These are phyloP conservation scores for Pseudomyrmex concolor DNA, from an alignment of 1,140 invertebrate genomes.

Conservation along the genomic window DNA sequence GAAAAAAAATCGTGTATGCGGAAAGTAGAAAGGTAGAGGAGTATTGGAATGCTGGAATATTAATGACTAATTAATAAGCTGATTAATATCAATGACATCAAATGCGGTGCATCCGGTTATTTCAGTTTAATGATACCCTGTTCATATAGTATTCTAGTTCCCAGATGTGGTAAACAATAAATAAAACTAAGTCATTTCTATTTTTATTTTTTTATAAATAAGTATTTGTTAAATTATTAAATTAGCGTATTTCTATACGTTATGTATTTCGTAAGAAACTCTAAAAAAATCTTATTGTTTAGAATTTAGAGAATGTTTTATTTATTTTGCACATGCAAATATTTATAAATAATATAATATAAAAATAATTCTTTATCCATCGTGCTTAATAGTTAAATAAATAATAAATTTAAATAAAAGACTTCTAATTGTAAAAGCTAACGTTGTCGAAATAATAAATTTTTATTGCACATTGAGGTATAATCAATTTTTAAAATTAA, in stretches of 20 bases:
- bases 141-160: slow-evolving; percentile 4
- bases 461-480: no score
- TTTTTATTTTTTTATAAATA: not conserved
- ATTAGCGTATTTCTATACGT: no score
- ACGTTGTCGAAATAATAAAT: no score
- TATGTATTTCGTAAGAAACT: not conserved
- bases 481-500: no score
- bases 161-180: not conserved
- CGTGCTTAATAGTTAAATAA: no score
- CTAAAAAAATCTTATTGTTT: not conserved
- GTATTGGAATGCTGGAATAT: slow-evolving; percentile 40
- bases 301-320: not conserved
- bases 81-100: slow-evolving; percentile 54
- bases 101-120: slow-evolving; percentile 32
- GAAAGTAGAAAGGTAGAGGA: slow-evolving; percentile 29
- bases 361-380: not conserved
- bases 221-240: no score
- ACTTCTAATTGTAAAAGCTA: no score
- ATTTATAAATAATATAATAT: not conserved
- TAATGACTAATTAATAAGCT: slow-evolving; percentile 59
- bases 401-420: no score
- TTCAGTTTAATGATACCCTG: slow-evolving; percentile 30
- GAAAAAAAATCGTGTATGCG: slow-evolving; percentile 48
- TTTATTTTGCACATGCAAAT: not conserved
- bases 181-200: slow-evolving; percentile 1